Conservation (phyloP, 2,888 invertebrate genomes). For the Saturnia japonica region DNA sequence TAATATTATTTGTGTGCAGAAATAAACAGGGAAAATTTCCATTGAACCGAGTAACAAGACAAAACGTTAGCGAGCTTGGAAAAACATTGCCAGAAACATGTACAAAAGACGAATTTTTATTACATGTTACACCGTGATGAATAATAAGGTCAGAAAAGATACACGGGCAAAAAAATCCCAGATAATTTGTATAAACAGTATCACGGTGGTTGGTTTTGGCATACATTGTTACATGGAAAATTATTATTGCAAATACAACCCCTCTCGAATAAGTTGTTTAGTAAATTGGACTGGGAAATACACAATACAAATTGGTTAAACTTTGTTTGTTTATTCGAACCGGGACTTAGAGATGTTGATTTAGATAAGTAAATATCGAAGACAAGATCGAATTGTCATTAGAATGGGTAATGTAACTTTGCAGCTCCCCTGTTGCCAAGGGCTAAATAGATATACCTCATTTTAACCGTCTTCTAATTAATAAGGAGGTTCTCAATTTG, state of each 20-base stretch:
- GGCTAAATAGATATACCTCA: too few relatives aligned
- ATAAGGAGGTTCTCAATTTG: too few relatives aligned
- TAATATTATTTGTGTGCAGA: not conserved
- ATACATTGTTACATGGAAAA: slow-evolving; percentile 1
- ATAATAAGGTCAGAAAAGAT: slow-evolving; percentile 38
- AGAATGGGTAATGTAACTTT: not conserved
- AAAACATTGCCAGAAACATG: slow-evolving; percentile 18
- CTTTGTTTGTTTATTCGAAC: slow-evolving; percentile 6
- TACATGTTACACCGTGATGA: slow-evolving; percentile 35
- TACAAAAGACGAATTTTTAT: slow-evolving; percentile 28
- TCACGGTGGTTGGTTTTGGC: slow-evolving; percentile 9
- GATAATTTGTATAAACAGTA: slow-evolving; percentile 27
- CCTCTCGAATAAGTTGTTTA: not conserved
- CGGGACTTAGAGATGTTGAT: not conserved
- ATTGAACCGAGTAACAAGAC: slow-evolving; percentile 6
- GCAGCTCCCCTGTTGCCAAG: not conserved
- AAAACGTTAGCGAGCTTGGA: slow-evolving; percentile 25
- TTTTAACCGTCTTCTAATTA: too few relatives aligned
- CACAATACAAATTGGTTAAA: slow-evolving; percentile 2
- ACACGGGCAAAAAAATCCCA: slow-evolving; percentile 33
- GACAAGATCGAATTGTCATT: not conserved
- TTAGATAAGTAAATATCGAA: not conserved
- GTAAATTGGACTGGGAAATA: not conserved
- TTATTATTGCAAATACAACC: slow-evolving; percentile 3
- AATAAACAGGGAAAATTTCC: not conserved